These are phyloP conservation scores for Sceloporus tristichus DNA, from an alignment of 2,113 vertebrate genomes.

Conservation along the genomic window DNA sequence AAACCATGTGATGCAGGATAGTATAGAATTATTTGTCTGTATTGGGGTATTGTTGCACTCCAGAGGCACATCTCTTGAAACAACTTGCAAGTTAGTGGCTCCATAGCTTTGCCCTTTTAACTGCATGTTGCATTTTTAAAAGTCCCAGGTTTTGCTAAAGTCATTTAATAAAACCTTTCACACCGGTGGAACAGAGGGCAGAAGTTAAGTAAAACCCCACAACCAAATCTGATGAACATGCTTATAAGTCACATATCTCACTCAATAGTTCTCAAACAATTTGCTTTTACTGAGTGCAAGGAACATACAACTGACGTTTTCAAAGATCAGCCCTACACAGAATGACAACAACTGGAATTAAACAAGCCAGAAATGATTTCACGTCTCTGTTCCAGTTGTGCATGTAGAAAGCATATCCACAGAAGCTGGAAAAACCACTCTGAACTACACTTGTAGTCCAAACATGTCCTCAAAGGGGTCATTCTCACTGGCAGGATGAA, in stretches of 20 bases:
- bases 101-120: neutral
- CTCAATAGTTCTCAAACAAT: neutral
- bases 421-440: neutral
- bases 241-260: neutral
- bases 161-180: neutral
- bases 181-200: neutral
- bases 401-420: neutral
- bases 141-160: neutral
- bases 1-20: neutral
- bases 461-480: no score
- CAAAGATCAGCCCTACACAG: neutral
- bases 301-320: no score
- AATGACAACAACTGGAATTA: neutral
- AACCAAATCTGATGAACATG: neutral
- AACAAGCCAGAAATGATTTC: neutral
- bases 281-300: neutral
- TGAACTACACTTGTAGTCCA: neutral
- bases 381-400: neutral
- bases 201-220: neutral
- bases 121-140: neutral
- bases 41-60: neutral
- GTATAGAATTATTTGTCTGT: slow-evolving; percentile 3
- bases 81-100: neutral
- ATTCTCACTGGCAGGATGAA: no score
- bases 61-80: neutral